A percentile compares a stretch with the other conserved stretches of the same genome.
Conservation (phyloP, 2,113 vertebrate species). For the Cyphomyrus plagiostoma region DNA sequence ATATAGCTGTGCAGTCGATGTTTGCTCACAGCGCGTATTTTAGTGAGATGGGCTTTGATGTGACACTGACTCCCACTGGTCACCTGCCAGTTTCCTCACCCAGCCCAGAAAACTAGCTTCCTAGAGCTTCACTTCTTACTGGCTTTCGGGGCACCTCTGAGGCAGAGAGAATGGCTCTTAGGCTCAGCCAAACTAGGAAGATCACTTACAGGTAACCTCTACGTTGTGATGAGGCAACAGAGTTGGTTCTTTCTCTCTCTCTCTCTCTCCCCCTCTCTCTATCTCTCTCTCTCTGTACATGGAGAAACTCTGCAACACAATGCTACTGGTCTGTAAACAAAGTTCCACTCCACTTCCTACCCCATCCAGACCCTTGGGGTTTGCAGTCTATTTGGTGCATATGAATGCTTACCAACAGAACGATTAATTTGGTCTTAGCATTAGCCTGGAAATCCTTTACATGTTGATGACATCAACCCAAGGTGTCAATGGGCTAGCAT, state of each 20-base stretch:
- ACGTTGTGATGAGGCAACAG: neutral
- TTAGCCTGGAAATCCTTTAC: neutral
- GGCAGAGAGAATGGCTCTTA: neutral
- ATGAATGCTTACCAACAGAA: neutral
- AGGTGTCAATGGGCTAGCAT: neutral
- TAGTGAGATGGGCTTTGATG: neutral
- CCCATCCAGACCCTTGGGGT: neutral
- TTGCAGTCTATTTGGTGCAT: neutral
- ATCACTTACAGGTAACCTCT: neutral
- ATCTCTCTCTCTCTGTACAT: neutral
- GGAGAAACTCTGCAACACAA: neutral
- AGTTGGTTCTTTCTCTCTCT: neutral
- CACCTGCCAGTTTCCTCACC: conserved; percentile 14
- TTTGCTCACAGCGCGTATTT: neutral
- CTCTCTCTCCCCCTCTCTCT: neutral
- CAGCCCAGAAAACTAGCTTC: neutral
- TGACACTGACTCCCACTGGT: conserved; percentile 21
- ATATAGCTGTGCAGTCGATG: neutral
- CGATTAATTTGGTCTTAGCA: neutral
- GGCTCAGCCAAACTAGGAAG: neutral
- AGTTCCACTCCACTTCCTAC: neutral
- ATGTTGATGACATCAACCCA: neutral
- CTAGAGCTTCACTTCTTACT: neutral
- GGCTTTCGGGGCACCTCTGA: neutral
- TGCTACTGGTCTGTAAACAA: neutral